Conservation (phyloP, 2,888 invertebrate species). For the Stenotaenia linearis region DNA sequence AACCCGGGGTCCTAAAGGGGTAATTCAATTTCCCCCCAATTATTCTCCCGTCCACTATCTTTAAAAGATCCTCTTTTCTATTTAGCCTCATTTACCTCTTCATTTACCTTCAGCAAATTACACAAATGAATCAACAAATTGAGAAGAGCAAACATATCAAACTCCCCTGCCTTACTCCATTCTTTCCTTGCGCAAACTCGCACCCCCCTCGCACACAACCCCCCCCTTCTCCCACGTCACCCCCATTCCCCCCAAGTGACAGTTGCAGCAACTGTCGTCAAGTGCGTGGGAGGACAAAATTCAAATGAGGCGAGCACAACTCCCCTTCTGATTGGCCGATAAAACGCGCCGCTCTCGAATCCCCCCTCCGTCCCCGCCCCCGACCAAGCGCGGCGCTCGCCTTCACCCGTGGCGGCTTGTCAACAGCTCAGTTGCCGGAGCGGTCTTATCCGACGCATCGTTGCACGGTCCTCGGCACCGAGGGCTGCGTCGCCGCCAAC, state of each 20-base stretch:
- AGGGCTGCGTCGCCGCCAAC: neutral
- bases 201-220: no score
- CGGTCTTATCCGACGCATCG: neutral
- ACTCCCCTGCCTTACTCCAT: neutral
- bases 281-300: neutral
- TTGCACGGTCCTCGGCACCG: neutral
- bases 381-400: constrained; percentile 17
- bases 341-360: neutral
- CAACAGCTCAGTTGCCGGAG: neutral
- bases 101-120: neutral
- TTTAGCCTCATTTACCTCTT: neutral
- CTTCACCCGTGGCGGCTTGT: neutral
- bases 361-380: constrained; percentile 1
- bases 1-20: neutral
- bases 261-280: neutral
- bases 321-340: neutral
- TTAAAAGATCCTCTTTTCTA: neutral
- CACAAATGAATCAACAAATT: neutral
- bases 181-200: no score
- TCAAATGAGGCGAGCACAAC: neutral
- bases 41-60: neutral
- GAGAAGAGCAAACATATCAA: neutral
- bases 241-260: neutral
- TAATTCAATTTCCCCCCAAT: neutral
- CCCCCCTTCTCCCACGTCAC: neutral